These are phyloP conservation scores for Myripristis murdjan DNA, from an alignment of 2,797 vertebrate genomes.

Conservation along the genomic window DNA sequence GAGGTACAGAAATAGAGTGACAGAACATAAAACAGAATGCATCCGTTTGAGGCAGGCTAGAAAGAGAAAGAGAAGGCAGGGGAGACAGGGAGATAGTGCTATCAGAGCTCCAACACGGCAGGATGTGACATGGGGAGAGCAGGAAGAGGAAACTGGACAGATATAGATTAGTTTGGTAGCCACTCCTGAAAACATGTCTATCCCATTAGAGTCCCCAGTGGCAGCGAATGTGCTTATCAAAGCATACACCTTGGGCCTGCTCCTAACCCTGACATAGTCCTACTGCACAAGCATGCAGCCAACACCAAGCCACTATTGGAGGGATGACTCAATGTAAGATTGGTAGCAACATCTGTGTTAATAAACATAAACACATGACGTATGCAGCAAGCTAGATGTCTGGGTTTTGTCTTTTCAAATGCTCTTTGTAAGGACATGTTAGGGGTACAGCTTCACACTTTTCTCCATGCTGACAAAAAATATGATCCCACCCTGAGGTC, in stretches of 20 bases:
- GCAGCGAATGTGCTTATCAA: slow-evolving; percentile 70
- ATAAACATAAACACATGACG: no score
- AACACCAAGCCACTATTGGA: not conserved
- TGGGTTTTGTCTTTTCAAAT: slow-evolving; percentile 48
- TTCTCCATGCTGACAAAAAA: slow-evolving; percentile 32
- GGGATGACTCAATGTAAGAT: not conserved
- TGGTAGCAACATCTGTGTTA: no score
- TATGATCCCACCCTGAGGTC: slow-evolving; percentile 34
- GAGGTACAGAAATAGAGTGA: slow-evolving; percentile 22
- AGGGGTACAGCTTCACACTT: slow-evolving; percentile 24
- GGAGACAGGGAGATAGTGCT: slow-evolving; percentile 46
- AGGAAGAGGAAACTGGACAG: slow-evolving; percentile 81
- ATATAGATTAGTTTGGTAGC: slow-evolving; percentile 76
- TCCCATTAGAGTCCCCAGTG: slow-evolving; percentile 58
- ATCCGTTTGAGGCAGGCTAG: slow-evolving; percentile 35
- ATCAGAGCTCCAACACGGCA: slow-evolving; percentile 74
- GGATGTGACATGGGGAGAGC: slow-evolving; percentile 78
- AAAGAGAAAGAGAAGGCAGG: slow-evolving; percentile 24
- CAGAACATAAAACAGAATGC: slow-evolving; percentile 10
- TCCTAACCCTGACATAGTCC: slow-evolving; percentile 15
- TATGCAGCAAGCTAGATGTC: not conserved
- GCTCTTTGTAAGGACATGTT: not conserved
- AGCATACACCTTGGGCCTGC: slow-evolving; percentile 54
- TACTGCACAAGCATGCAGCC: not conserved
- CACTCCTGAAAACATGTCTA: slow-evolving; percentile 68